Conservation (phyloP, 2,113 vertebrate species). For the Talpa occidentalis region DNA sequence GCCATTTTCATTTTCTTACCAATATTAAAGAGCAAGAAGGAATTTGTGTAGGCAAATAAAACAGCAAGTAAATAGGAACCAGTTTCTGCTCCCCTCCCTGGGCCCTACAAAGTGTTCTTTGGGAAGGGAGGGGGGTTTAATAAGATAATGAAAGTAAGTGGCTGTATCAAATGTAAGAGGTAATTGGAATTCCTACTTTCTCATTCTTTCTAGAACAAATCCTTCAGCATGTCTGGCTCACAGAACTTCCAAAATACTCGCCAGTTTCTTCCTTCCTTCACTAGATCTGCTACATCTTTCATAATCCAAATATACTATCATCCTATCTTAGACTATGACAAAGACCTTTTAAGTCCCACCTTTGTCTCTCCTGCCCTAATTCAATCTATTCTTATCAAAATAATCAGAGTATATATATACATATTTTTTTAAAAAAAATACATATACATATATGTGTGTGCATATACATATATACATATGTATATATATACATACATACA, state of each 20-base stretch:
- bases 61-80: background rate
- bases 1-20: slow-evolving; percentile 62
- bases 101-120: background rate
- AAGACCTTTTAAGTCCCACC: background rate
- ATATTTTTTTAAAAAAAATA: no score
- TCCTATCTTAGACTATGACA: background rate
- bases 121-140: background rate
- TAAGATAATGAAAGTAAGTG: background rate
- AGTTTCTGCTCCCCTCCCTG: background rate
- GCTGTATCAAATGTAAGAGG: background rate
- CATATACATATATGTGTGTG: no score
- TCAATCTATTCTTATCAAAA: background rate
- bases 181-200: background rate
- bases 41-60: background rate
- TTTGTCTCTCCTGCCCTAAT: background rate
- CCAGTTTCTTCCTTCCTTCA: background rate
- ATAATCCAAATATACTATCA: background rate
- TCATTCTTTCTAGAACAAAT: background rate
- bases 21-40: slow-evolving; percentile 35
- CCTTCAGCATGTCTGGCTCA: background rate
- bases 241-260: background rate
- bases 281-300: background rate
- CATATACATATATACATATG: background rate
- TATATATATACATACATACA: background rate
- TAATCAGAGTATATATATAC: background rate